Base-by-base conservation (phyloP, 2,888 invertebrate genomes). In the Andrena haemorrhoa region DNA sequence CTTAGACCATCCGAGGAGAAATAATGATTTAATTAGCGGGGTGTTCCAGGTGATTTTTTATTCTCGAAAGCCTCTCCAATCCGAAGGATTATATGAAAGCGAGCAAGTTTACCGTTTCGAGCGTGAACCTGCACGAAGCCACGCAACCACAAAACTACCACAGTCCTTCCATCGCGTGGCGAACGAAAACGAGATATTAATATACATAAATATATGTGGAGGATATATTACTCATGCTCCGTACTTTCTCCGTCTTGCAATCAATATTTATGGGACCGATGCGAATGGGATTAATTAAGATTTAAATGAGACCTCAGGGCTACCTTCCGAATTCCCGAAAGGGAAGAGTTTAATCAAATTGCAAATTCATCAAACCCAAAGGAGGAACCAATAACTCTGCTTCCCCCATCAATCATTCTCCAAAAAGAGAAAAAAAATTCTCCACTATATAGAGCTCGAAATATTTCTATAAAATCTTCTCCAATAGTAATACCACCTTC, bases 251-350 rank as follows among this genome's bases (percentile, higher is more conserved):
- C 33, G 16, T 29, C 53, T 29, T 41, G 61, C 63, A 72, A 80
- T 72, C 79, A 79, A 73, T 80, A 80, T 80, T 79, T 79, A 80
- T 80, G 80, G 63, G 80, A 79, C 79, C 80, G 80, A 66, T 23
- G 65, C 41, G 60, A 71, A 71, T 71, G 79, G 61, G 68, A 72
- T 80, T 80, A 79, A 80, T 80, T 79, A 80, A 80, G 80, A 68
- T 69, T 79, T 66, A 26, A 68, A 71, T 70, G 79, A 65, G 69
- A 76, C 35, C 49, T 23, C 56, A 26, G 10, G n/a, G 56, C 26
- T 26, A 35, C 70, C 20, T 41, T 26, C 35, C 20, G 29, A 56
- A 16, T 20, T 41, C 51, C 41, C 58, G 41, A 51, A 64, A 64
- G 12, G 65, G 10, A 26, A 41, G 33, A 29, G 35, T 29, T 80